phyloP scores from a whole-genome alignment of 2,113 vertebrate genomes.

The Empidonax alnorum region DNA sequence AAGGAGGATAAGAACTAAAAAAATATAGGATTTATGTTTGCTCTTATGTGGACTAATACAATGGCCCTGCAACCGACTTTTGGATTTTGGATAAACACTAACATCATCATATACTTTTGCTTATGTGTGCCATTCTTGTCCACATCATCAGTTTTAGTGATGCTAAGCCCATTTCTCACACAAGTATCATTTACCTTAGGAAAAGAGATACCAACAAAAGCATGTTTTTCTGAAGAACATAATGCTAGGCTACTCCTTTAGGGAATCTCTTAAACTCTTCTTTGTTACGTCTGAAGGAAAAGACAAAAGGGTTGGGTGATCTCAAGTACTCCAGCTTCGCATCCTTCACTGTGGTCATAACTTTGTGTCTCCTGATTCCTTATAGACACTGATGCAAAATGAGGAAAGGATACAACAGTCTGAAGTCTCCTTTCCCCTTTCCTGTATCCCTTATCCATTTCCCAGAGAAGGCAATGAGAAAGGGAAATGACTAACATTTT shows the following conservation, averaged over 20 bases:
- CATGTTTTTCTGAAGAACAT: not conserved
- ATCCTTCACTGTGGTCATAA: not conserved
- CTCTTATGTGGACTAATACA: not conserved
- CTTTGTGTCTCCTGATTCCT: not conserved
- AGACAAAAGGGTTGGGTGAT: not conserved
- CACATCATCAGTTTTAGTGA: not conserved
- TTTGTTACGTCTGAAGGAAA: not conserved
- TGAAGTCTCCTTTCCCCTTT: not conserved
- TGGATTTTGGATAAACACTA: not conserved
- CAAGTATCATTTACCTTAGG: not conserved
- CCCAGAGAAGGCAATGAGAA: not conserved
- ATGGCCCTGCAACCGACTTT: not conserved
- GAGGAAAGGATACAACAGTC: not conserved
- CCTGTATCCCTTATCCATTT: not conserved
- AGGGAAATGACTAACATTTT: not conserved
- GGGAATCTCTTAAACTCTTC: not conserved
- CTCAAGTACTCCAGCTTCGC: not conserved
- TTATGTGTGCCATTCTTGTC: not conserved
- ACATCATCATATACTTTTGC: not conserved
- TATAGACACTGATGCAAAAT: not conserved
- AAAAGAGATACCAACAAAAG: not conserved
- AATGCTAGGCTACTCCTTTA: not conserved
- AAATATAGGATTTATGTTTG: not conserved
- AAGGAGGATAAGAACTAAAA: not conserved
- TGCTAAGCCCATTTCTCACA: not conserved